Percentiles rank a stretch among this genome's conserved stretches.
Evolutionary conservation across 1,140 invertebrate species (phyloP).

Genomic region (Dolichoris vasculosae): DNA sequence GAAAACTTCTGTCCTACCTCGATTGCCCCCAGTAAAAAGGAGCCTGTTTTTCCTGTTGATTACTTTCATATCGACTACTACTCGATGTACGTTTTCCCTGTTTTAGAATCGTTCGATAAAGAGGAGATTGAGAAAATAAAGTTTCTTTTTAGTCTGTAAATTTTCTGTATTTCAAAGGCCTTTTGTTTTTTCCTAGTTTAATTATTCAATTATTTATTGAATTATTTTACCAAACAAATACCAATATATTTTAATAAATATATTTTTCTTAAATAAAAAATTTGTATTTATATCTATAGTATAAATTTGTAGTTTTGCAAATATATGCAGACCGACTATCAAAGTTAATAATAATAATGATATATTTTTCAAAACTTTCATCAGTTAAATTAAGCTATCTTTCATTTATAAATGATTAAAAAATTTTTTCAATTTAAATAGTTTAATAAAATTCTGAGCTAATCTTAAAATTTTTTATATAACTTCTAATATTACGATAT

Average conservation of each 20-base stretch:
- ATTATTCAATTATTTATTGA: background rate
- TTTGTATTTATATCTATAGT: too few species aligned
- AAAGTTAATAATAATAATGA: too few species aligned
- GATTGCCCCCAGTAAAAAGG: conserved; percentile 6
- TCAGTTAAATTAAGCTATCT: too few species aligned
- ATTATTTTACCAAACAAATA: background rate
- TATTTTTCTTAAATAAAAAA: too few species aligned
- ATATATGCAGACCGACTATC: too few species aligned
- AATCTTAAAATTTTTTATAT: too few species aligned
- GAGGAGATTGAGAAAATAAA: conserved; percentile 24
- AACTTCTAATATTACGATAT: too few species aligned
- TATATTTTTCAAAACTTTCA: too few species aligned
- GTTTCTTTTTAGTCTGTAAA: conserved; percentile 7
- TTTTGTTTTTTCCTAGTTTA: background rate
- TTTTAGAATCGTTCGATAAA: conserved; percentile 13
- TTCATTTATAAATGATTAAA: too few species aligned
- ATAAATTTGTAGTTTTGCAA: too few species aligned
- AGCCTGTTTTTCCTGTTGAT: conserved; percentile 47
- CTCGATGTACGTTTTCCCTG: background rate
- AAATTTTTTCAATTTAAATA: too few species aligned
- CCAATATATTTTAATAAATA: background rate
- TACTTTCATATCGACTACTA: conserved; percentile 7
- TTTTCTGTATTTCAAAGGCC: background rate
- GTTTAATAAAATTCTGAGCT: too few species aligned
- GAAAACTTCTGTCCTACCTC: conserved; percentile 19